Percentiles rank a stretch among this genome's conserved stretches.
Conservation (phyloP, 2,888 invertebrate species). For the Nephrotoma flavescens region DNA sequence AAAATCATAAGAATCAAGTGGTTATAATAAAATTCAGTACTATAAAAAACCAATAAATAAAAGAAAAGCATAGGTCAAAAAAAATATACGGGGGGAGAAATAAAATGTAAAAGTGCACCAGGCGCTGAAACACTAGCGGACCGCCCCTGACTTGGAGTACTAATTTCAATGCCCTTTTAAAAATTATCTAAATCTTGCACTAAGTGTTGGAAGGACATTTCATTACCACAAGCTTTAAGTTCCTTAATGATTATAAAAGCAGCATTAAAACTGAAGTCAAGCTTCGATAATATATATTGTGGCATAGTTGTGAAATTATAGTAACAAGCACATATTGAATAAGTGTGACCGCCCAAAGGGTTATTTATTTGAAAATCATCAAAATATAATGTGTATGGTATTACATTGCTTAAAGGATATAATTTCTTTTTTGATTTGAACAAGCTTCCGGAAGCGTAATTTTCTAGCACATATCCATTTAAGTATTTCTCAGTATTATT, state of each 20-base stretch:
- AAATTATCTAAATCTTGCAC: constrained; percentile 12
- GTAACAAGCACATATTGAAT: constrained; percentile 9
- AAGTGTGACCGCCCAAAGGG: background rate
- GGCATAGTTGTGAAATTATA: constrained; percentile 9
- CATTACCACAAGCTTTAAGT: constrained; percentile 13
- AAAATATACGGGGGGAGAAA: too few relatives aligned
- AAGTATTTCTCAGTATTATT: too few relatives aligned
- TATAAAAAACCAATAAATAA: too few relatives aligned
- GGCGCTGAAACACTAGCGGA: too few relatives aligned
- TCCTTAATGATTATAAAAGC: constrained; percentile 11
- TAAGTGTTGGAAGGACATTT: constrained; percentile 10
- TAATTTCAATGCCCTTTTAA: constrained; percentile 6
- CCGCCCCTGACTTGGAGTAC: too few relatives aligned
- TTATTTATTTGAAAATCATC: constrained; percentile 13
- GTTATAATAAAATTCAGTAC: too few relatives aligned
- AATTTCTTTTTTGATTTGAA: constrained; percentile 3
- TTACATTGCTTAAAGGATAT: background rate
- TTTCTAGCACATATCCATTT: background rate
- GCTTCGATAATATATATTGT: constrained; percentile 8
- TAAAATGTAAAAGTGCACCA: too few relatives aligned
- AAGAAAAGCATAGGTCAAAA: too few relatives aligned
- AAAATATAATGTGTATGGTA: constrained; percentile 9
- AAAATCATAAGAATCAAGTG: too few relatives aligned
- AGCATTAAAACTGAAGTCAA: constrained; percentile 13
- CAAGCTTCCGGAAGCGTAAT: constrained; percentile 7